These are phyloP conservation scores for Euglossa dilemma DNA, from an alignment of 1,140 invertebrate species.

Conservation along the genomic window DNA sequence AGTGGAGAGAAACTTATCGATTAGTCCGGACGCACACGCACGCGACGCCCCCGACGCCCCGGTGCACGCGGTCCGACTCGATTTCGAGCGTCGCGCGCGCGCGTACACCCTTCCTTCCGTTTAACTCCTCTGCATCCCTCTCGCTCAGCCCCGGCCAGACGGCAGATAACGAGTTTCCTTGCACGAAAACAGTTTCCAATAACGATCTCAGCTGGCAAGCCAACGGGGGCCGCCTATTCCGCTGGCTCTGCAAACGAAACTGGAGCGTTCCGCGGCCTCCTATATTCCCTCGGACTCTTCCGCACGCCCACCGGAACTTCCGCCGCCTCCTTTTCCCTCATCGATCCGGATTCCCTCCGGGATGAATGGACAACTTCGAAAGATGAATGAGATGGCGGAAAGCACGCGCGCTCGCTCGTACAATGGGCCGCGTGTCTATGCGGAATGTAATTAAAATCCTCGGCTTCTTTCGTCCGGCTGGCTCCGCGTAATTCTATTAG, in stretches of 20 bases:
- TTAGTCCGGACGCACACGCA: constrained; percentile 45
- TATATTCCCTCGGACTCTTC: background rate
- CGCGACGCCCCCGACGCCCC: constrained; percentile 10
- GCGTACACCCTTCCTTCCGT: constrained; percentile 16
- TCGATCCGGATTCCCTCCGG: background rate
- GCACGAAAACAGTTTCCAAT: constrained; percentile 41
- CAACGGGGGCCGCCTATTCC: background rate
- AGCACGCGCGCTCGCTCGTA: too few species aligned
- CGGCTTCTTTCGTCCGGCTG: too few species aligned
- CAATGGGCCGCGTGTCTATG: background rate
- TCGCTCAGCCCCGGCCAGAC: background rate
- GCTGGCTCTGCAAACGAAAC: background rate
- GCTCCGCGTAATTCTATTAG: too few species aligned
- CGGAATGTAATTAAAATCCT: background rate
- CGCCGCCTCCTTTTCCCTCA: background rate
- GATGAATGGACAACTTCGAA: background rate
- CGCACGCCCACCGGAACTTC: background rate
- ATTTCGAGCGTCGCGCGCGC: constrained; percentile 36
- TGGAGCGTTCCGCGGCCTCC: background rate
- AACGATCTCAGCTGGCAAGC: constrained; percentile 29
- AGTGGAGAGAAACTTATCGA: constrained; percentile 63
- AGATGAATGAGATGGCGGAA: background rate
- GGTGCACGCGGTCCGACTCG: background rate
- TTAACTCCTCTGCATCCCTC: constrained; percentile 30
- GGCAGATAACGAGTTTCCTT: constrained; percentile 47